Conservation (phyloP, 2,797 vertebrate species). For the Prunella strophiata region DNA sequence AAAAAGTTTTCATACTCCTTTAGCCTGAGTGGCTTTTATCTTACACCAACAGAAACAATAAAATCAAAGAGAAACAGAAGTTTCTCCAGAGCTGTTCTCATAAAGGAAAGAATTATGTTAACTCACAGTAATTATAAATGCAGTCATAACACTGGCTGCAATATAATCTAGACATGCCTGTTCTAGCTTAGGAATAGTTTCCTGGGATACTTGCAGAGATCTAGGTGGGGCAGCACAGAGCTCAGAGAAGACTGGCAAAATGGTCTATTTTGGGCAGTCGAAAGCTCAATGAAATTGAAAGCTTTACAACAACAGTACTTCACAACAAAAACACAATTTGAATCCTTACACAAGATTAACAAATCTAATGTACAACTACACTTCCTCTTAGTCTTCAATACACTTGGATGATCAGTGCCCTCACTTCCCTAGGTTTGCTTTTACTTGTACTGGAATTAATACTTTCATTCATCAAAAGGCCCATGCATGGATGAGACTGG, state of each 20-base stretch:
- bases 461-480: not conserved
- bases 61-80: conserved; percentile 16
- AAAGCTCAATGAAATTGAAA: not conserved
- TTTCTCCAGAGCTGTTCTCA: conserved; percentile 41
- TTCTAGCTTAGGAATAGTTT: conserved; percentile 37
- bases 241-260: not conserved
- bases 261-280: not conserved
- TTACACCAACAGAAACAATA: conserved; percentile 49
- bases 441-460: not conserved
- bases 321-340: not conserved
- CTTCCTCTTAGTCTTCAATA: not conserved
- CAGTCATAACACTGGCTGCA: conserved; percentile 53
- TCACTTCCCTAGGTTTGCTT: not conserved
- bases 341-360: not conserved
- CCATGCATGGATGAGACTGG: not conserved
- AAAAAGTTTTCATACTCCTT: not conserved
- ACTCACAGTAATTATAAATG: conserved; percentile 50
- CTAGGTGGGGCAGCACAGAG: conserved; percentile 19
- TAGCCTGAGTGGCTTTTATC: conserved; percentile 25
- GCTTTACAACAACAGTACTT: not conserved
- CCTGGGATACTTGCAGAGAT: not conserved
- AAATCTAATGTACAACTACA: not conserved
- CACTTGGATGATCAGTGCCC: not conserved
- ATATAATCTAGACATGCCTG: conserved; percentile 23
- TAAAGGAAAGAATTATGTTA: conserved; percentile 63